Conservation (phyloP, 2,888 invertebrate species). For the Leptopilina drosophilae region DNA sequence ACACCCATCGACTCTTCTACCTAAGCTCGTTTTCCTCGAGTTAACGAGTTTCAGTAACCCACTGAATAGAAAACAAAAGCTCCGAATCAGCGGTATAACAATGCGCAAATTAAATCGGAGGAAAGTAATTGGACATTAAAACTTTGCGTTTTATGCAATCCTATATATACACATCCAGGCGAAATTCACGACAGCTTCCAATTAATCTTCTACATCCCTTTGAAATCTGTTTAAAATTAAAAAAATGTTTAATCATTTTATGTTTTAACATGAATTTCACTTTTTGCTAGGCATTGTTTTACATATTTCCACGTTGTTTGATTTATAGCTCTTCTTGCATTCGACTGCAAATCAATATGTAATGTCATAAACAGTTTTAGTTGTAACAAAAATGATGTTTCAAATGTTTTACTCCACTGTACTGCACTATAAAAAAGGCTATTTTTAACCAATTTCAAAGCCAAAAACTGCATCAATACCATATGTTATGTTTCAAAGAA, state of each 20-base stretch:
- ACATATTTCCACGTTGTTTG: no score
- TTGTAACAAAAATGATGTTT: no score
- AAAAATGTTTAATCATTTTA: not conserved
- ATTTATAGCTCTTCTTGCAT: no score
- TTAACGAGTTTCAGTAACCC: conserved; percentile 35
- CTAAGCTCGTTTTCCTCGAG: conserved; percentile 30
- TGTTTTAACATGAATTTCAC: no score
- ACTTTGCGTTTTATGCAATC: not conserved
- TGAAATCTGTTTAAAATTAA: not conserved
- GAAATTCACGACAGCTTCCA: not conserved
- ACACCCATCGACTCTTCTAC: conserved; percentile 10
- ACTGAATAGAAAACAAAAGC: conserved; percentile 33
- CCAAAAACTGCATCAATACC: no score
- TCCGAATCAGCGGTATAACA: conserved; percentile 17
- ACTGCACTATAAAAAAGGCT: no score
- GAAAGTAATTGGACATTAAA: conserved; percentile 27
- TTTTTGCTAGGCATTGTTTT: no score
- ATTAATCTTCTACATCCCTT: not conserved
- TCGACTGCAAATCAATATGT: no score
- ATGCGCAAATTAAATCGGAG: conserved; percentile 31
- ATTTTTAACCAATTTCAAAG: no score
- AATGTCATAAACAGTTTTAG: no score
- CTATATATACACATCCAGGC: not conserved
- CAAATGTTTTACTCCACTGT: no score
- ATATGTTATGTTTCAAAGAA: no score